Evolutionary conservation across 2,888 invertebrate species (phyloP), one percentile per base, ranked within the genome.

Genomic region (Lycaena phlaeas): DNA sequence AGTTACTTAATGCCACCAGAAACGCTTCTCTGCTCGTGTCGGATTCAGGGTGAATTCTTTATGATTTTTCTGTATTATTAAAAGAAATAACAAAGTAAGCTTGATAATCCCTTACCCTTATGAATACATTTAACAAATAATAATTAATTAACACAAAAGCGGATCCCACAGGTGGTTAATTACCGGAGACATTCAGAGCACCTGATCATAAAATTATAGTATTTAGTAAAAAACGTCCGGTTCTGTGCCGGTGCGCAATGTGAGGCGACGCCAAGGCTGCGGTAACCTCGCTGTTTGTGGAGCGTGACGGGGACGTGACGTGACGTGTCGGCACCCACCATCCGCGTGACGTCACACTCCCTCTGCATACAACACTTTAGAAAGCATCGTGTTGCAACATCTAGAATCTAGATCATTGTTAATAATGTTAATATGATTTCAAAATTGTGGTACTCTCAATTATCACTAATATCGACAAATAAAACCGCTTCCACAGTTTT

Each of bases 261-360:
- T n/a, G n/a, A n/a, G n/a, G n/a, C n/a, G 76, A 73, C 79, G 68
- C 64, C 82, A 82, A 84, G 84, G 82, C 72, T 81, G 73, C 71
- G 59, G 60, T 68, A 78, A 67, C 82, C 84, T 82, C 76, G 81
- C 64, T 60, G 79, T 82, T 82, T 82, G 82, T 84, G 82, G 82
- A 84, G 82, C 84, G 76, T 76, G 77, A 81, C 84, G 74, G 67
- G 75, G 75, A 79, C 81, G 81, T 81, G 81, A 72, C 59, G 59
- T 79, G 76, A 81, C 82, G 81, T 81, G 79, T 81, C 46, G 44
- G 50, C 57, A 49, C 41, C 53, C 46, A 48, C 45, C 50, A 2
- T 36, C 51, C 53, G 38, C 28, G 30, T 37, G 22, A 30, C 34
- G 25, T 41, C 38, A 28, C 27, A 12, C 15, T 10, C 28, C 12